Base-by-base conservation (phyloP, 2,113 vertebrate species). In the Vombatus ursinus region DNA sequence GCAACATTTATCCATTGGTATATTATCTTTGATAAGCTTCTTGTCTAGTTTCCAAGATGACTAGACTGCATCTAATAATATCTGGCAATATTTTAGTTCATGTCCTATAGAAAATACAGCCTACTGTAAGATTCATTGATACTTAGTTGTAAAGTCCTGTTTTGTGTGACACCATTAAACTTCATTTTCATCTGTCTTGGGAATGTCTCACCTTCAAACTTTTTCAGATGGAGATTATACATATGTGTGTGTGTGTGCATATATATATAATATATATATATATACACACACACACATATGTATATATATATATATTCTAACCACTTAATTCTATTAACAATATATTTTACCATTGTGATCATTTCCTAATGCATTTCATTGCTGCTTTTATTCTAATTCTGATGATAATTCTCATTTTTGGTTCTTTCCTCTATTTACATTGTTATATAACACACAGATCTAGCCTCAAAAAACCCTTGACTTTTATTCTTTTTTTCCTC, bases 391-490 rank as follows among this genome's bases (percentile, higher is more conserved):
- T 92, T 51, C 44, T 94, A 25, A 47, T 89, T 95, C 92, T 93
- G 50, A 93, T 24, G 3, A 47, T 24, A 4, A 37, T 31, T 48
- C 10, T 10, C 11, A 94, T 95, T 92, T 90, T 68, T 94, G 91
- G n/a, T 10, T 50, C 92, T 92, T 90, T 91, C n/a, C 96, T 44
- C 10, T 92, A 90, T 92, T 94, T 47, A 90, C 91, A 94, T 50
- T 93, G 26, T 51, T 92, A 47, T 91, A 50, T 50, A 23, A 91
- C 26, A 54, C 9, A 68, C 1, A 4, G 4, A 3, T 92, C 23
- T 95, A 51, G 89, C 89, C 54, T 96, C 28, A 96, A 93, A 97
- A 61, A 97, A 89, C 50, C 8, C 31, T 92, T 91, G 52, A 37
- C 91, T 94, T 28, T 68, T 96, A 26, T 89, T 49, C 90, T 44